Evolutionary conservation across 2,888 invertebrate species (phyloP), one percentile per base, ranked within the genome.

Genomic region (Monoplex corrugatus): DNA sequence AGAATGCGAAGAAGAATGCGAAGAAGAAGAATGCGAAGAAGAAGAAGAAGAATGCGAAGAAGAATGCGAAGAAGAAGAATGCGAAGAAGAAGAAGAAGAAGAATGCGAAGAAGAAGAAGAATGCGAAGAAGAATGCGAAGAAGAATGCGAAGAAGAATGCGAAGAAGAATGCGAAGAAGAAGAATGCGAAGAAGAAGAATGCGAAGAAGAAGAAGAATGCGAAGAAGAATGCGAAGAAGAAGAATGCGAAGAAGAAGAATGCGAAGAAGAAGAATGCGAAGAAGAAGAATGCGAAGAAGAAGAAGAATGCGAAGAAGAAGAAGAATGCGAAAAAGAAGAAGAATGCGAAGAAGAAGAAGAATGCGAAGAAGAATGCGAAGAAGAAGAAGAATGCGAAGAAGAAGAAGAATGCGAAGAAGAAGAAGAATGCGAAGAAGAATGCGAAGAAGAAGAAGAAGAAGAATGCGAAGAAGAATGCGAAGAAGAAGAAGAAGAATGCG

Each of bases 1-100:
- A 57, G n/a, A n/a, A n/a, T n/a, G n/a, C n/a, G n/a, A n/a, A 86
- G 86, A 86, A 57, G 57, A 57, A 86, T 50, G 57, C 28, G 57
- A 57, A 86, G 86, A 86, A 40, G 43, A 57, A 86, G 68, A 57
- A 57, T 28, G 63, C 10, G 63, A 57, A 57, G 57, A 23, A 57
- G 38, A 86, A 63, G 57, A 57, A 86, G 35, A 86, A 57, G 57
- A 40, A n/a, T 13, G 28, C 57, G 57, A 57, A 38, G 19, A 86
- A 63, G 57, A 35, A n/a, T 5, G 19, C 10, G 19, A 50, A 19
- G 19, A 50, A 19, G 19, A 50, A 19, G 19, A 50, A 19, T 13
- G 19, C 10, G 19, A 50, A 19, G 19, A 50, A 19, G 19, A 50
- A 19, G 19, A 50, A 19, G 19, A 50, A 19, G 19, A 50, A 19